Evolutionary conservation across 2,113 vertebrate genomes (phyloP).

Genomic region (Melospiza georgiana): DNA sequence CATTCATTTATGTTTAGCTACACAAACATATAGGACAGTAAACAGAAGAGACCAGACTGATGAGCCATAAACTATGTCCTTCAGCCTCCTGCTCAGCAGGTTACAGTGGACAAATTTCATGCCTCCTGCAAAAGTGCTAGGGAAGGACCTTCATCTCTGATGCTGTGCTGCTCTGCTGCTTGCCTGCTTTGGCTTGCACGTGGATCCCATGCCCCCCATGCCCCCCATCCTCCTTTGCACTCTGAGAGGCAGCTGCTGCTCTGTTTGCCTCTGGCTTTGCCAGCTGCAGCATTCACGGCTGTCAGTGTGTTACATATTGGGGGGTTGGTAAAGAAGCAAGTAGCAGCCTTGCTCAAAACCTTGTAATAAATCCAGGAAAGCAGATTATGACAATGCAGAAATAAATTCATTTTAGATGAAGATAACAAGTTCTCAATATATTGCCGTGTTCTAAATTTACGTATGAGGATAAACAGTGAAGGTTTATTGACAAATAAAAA

Average conservation of each 20-base stretch:
- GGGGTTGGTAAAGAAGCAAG: background rate
- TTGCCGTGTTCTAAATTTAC: background rate
- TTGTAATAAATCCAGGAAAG: background rate
- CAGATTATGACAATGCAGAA: background rate
- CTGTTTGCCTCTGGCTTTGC: background rate
- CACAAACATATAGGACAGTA: too few species aligned
- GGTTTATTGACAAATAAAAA: background rate
- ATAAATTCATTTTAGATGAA: background rate
- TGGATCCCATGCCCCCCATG: rapidly evolving
- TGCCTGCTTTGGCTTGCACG: rapidly evolving
- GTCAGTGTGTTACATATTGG: rapidly evolving
- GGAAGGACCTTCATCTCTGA: background rate
- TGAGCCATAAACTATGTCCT: rapidly evolving
- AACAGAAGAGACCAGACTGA: background rate
- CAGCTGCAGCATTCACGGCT: background rate
- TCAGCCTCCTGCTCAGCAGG: background rate
- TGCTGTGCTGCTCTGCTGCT: background rate
- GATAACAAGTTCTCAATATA: background rate
- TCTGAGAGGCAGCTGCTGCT: rapidly evolving
- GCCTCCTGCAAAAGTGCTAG: rapidly evolving
- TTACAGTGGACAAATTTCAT: rapidly evolving
- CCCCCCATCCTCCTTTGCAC: background rate
- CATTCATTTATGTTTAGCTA: background rate
- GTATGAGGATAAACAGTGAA: background rate
- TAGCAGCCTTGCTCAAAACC: background rate